These are phyloP conservation scores for Pseudochirops cupreus DNA, from an alignment of 2,797 vertebrate species.

Conservation along the genomic window DNA sequence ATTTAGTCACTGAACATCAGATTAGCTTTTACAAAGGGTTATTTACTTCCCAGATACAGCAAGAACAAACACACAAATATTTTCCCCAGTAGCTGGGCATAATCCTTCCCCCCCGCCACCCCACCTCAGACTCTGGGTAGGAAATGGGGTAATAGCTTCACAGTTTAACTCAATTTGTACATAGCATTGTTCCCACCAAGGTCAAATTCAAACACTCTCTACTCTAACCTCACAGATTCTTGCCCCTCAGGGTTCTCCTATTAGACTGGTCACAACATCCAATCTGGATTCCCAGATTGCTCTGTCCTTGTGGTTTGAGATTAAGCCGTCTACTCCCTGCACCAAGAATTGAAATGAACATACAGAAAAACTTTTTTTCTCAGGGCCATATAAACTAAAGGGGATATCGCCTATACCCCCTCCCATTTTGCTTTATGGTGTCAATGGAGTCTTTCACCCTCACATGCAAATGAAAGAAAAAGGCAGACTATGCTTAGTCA, in stretches of 20 bases:
- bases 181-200: too few relatives aligned
- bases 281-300: too few relatives aligned
- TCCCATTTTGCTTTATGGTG: background rate
- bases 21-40: background rate
- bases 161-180: too few relatives aligned
- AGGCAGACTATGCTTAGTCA: background rate
- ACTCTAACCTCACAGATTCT: too few relatives aligned
- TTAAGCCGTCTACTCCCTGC: too few relatives aligned
- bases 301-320: too few relatives aligned
- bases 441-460: background rate
- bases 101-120: rapidly evolving
- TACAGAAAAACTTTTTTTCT: background rate
- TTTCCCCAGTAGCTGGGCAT: background rate
- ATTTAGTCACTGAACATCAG: background rate
- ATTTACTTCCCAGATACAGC: background rate
- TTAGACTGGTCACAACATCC: too few relatives aligned
- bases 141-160: too few relatives aligned
- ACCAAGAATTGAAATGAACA: too few relatives aligned
- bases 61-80: background rate
- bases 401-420: background rate
- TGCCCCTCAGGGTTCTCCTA: too few relatives aligned
- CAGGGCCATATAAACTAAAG: background rate
- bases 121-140: background rate
- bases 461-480: background rate
- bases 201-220: too few relatives aligned